These are phyloP conservation scores for Drosophila mettleri DNA, from an alignment of 2,888 invertebrate species.

Conservation along the genomic window DNA sequence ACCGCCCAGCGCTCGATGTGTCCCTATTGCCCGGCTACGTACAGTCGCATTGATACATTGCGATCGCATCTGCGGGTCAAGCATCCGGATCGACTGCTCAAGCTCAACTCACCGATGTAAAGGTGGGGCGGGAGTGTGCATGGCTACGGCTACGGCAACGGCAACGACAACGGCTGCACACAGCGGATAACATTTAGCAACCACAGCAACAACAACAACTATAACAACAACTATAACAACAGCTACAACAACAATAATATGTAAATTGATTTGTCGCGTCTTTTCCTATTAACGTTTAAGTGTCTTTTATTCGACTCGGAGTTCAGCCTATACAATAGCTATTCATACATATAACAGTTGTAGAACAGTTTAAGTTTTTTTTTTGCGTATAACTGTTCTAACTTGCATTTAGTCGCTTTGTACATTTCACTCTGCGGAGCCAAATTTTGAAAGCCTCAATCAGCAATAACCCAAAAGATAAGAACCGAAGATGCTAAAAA, in stretches of 20 bases:
- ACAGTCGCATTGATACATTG: conserved; percentile 94
- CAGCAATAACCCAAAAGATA: conserved; percentile 75
- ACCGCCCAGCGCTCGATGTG: conserved; percentile 92
- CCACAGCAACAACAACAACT: conserved; percentile 26
- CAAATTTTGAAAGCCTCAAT: conserved; percentile 48
- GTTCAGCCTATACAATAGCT: conserved; percentile 21
- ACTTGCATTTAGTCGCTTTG: conserved; percentile 66
- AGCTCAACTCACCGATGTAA: conserved; percentile 84
- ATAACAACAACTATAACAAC: conserved; percentile 10
- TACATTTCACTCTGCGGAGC: conserved; percentile 45
- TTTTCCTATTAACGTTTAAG: conserved; percentile 65
- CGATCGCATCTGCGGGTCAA: conserved; percentile 92
- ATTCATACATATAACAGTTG: conserved; percentile 1
- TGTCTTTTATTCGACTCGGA: conserved; percentile 29
- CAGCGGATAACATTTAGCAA: conserved; percentile 27
- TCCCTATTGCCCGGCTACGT: conserved; percentile 94
- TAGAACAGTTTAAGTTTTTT: background rate
- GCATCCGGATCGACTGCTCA: conserved; percentile 86
- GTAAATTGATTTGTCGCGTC: conserved; percentile 33
- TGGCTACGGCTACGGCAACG: too few species aligned
- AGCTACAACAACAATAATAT: background rate
- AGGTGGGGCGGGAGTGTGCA: conserved; percentile 33
- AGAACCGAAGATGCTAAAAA: conserved; percentile 77
- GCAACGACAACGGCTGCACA: background rate
- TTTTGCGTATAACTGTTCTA: conserved; percentile 25